Evolutionary conservation across 2,113 vertebrate genomes (phyloP), one percentile per base, ranked within the genome.

Genomic region (Halichoeres trimaculatus): DNA sequence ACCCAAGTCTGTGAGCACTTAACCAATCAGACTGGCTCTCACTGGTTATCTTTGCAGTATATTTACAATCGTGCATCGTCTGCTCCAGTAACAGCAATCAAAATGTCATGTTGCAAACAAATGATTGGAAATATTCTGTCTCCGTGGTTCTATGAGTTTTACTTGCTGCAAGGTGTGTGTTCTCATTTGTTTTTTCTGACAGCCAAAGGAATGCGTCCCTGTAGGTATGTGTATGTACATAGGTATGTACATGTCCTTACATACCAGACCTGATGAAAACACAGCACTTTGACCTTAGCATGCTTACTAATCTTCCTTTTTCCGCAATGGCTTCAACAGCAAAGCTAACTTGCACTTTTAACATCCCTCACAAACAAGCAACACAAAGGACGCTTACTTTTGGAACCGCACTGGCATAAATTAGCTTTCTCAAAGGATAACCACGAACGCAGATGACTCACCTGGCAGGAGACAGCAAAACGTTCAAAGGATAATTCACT

Each of bases 391-490:
- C 0, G 0, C 45, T 58, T 19, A 5, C 30, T 40, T 56, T 26
- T 70, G 54, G 34, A 35, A 59, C 62, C 65, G 63, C 20, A 38
- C 5, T 20, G 34, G 47, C 67, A 59, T 50, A 78, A 78, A 79
- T 77, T 48, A 55, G 56, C 77, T 84, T 83, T 77, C 48, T 64
- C 50, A 30, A 50, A n/a, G 30, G 51, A 55, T 87, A 48, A 86
- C 41, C 0, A 1, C 50, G 47, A 72, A 69, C 19, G 53, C 34
- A 2, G 41, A 47, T 87, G 89, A 90, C 67, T 85, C 86, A 89
- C 72, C 64, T 64, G 57, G 72, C 77, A 71, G 1, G 4, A 53
- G 71, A 76, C 70, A 41, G 61, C 3, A 0, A 86, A 76, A 86
- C 73, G 63, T 48, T 81, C 74, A 74, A 20, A 61, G 35, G 66